A percentile compares a stretch with the other conserved stretches of the same genome.
These are phyloP conservation scores for Semaprochilodus insignis DNA, from an alignment of 2,797 vertebrate species.

Conservation along the genomic window DNA sequence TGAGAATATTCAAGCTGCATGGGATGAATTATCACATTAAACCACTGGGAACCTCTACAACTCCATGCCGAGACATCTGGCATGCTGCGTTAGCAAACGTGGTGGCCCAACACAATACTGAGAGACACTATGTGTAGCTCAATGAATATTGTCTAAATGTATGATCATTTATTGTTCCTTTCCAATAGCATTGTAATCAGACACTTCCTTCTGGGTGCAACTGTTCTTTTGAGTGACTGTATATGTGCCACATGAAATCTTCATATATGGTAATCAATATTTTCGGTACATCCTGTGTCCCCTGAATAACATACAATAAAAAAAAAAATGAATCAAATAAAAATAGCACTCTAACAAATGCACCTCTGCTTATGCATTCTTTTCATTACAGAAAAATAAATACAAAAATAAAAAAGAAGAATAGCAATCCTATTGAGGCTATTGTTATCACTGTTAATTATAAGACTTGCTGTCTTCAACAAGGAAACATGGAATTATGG, in stretches of 20 bases:
- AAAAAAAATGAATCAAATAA: not conserved
- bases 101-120: too few relatives aligned
- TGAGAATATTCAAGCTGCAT: too few relatives aligned
- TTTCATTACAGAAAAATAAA: constrained; percentile 48
- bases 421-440: constrained; percentile 32
- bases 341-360: constrained; percentile 41
- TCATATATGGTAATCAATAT: constrained; percentile 40
- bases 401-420: constrained; percentile 11
- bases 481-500: constrained; percentile 62
- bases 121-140: too few relatives aligned
- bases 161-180: too few relatives aligned
- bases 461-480: constrained; percentile 58
- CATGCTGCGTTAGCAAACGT: too few relatives aligned
- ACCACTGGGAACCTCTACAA: too few relatives aligned
- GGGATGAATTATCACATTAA: too few relatives aligned
- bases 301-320: constrained; percentile 13
- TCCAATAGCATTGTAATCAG: too few relatives aligned
- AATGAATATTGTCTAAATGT: too few relatives aligned
- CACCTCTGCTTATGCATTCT: constrained; percentile 27
- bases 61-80: too few relatives aligned
- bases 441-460: constrained; percentile 68
- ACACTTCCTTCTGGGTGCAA: too few relatives aligned
- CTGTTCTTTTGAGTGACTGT: too few relatives aligned
- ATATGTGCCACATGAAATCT: constrained; percentile 20
- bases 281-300: constrained; percentile 13